Evolutionary conservation across 2,888 invertebrate genomes (phyloP).

Genomic region (Plebejus argus): DNA sequence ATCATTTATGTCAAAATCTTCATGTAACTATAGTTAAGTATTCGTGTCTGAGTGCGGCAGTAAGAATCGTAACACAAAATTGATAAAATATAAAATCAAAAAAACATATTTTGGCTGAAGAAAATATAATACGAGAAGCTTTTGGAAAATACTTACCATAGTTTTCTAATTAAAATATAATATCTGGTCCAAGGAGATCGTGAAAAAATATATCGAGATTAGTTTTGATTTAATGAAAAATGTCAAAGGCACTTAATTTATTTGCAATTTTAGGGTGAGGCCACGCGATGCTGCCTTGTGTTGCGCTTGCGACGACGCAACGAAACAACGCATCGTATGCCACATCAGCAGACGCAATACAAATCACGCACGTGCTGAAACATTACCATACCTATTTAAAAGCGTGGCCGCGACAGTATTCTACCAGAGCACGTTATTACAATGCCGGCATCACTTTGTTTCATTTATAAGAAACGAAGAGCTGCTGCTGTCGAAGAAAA

Average conservation of each 20-base stretch:
- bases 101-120: not conserved
- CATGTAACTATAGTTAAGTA: too few species aligned
- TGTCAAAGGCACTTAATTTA: not conserved
- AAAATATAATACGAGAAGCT: not conserved
- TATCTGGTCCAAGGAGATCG: not conserved
- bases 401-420: not conserved
- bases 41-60: too few species aligned
- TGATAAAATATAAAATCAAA: not conserved
- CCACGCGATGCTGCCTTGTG: not conserved
- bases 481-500: too few species aligned
- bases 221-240: not conserved
- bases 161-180: conserved; percentile 1
- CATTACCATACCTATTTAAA: too few species aligned
- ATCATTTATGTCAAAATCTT: too few species aligned
- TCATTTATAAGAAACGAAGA: too few species aligned
- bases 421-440: not conserved
- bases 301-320: too few species aligned
- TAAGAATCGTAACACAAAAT: not conserved
- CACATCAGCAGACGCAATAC: not conserved
- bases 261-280: not conserved
- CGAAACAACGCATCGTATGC: not conserved
- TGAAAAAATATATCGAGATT: conserved; percentile 5
- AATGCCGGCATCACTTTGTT: too few species aligned
- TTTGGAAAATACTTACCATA: not conserved
- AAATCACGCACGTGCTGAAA: too few species aligned